Conservation (phyloP, 2,888 invertebrate genomes). For the Sialis fuliginosa region DNA sequence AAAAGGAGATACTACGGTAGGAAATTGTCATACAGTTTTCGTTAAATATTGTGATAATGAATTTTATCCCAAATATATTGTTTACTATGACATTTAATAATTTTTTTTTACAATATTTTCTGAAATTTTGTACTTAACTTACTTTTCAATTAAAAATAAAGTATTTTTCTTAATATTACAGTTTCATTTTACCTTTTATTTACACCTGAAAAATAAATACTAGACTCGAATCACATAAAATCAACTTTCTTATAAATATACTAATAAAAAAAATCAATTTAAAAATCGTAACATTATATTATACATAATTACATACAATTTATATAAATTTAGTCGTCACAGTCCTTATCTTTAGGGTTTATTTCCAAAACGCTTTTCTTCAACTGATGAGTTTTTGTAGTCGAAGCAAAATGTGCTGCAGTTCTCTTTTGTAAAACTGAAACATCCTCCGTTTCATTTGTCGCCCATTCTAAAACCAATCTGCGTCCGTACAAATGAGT, state of each 20-base stretch:
- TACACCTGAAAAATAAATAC: too few relatives aligned
- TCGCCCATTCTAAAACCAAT: constrained; percentile 91
- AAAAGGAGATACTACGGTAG: background rate
- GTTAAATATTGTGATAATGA: background rate
- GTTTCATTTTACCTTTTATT: too few relatives aligned
- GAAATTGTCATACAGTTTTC: background rate
- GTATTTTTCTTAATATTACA: too few relatives aligned
- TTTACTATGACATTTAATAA: background rate
- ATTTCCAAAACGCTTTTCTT: constrained; percentile 28
- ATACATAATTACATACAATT: too few relatives aligned
- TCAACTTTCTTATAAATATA: too few relatives aligned
- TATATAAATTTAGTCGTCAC: too few relatives aligned
- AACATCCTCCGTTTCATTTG: constrained; percentile 54
- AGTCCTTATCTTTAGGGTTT: constrained; percentile 9
- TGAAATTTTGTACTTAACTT: too few relatives aligned
- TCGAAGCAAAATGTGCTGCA: constrained; percentile 37
- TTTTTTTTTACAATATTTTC: too few relatives aligned
- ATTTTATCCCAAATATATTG: background rate
- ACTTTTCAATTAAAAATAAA: too few relatives aligned
- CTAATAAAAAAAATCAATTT: too few relatives aligned
- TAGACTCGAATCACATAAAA: too few relatives aligned
- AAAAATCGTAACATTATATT: too few relatives aligned
- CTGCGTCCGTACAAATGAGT: constrained; percentile 96
- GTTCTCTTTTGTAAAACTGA: constrained; percentile 72
- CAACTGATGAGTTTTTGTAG: constrained; percentile 23